These are phyloP conservation scores for Ephialtes manifestator DNA, from an alignment of 2,888 invertebrate species.

Conservation along the genomic window DNA sequence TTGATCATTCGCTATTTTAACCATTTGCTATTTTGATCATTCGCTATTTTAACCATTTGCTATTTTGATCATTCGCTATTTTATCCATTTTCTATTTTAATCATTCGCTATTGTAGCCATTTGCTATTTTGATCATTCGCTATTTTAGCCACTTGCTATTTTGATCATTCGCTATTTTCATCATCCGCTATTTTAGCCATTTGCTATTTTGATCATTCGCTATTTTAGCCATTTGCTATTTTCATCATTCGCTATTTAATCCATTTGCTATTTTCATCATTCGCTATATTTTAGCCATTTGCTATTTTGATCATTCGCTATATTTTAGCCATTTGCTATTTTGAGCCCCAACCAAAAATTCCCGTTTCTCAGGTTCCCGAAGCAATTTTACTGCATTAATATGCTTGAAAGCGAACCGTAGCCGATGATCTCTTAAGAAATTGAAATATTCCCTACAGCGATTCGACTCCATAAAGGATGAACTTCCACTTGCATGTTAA, in stretches of 20 bases:
- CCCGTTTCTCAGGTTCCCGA: neutral
- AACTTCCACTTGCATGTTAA: neutral
- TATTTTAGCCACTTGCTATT: neutral
- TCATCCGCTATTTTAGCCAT: no score
- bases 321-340: neutral
- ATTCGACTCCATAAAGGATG: neutral
- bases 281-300: neutral
- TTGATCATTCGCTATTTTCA: no score
- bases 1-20: no score
- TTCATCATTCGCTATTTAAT: no score
- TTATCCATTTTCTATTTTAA: neutral
- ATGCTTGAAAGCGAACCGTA: neutral
- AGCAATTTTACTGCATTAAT: neutral
- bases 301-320: no score
- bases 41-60: neutral
- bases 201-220: neutral
- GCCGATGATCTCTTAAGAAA: neutral
- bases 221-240: neutral
- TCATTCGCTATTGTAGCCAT: no score
- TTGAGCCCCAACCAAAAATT: neutral
- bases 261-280: neutral
- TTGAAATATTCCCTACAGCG: neutral
- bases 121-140: neutral
- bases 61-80: no score
- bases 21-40: neutral